Base-by-base conservation (phyloP, 2,797 vertebrate species). In the Sebastes alutus region DNA sequence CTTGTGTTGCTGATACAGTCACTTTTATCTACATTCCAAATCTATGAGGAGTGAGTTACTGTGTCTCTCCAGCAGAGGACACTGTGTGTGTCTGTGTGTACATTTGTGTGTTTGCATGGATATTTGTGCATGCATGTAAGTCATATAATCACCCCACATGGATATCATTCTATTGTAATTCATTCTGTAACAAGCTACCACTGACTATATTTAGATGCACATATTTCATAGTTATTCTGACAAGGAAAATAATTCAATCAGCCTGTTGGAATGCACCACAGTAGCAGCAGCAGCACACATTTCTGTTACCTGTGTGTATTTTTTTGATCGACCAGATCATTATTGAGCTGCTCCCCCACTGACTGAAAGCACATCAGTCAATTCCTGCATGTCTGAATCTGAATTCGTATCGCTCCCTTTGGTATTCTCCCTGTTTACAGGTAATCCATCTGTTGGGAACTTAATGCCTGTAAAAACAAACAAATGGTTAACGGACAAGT, bases 61-160 rank as follows among this genome's bases (percentile, higher is more conserved):
- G 35, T 58, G 70, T 58, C 27, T 69, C 75, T 84, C 84, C 87
- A 87, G 79, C 84, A 87, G 87, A 83, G 82, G 87, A 59, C 74
- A 55, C 38, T 83, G 46, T 77, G 22, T 61, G 16, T 72, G 49
- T 70, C 52, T 22, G 2, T 78, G 32, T 71, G 14, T 56, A 4
- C 27, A 2, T 72, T 23, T 56, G 59, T 60, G 32, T 68, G 25
- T 77, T 25, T 73, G 23, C 7, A 13, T 67, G 54, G 27, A 25
- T 56, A 54, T 56, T 61, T 75, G 27, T 75, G 60, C 32, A 46
- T 56, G 14, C 32, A 73, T 54, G 66, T 81, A 75, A 83, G 27
- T 81, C 83, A 76, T 66, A 35, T 54, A 54, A 54, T 85, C 64
- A 66, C 49, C 25, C 30, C 66, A 60, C 35, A 65, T 64, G 18